These are phyloP conservation scores for Penaeus japonicus DNA, from an alignment of 1,140 invertebrate species.

Conservation along the genomic window DNA sequence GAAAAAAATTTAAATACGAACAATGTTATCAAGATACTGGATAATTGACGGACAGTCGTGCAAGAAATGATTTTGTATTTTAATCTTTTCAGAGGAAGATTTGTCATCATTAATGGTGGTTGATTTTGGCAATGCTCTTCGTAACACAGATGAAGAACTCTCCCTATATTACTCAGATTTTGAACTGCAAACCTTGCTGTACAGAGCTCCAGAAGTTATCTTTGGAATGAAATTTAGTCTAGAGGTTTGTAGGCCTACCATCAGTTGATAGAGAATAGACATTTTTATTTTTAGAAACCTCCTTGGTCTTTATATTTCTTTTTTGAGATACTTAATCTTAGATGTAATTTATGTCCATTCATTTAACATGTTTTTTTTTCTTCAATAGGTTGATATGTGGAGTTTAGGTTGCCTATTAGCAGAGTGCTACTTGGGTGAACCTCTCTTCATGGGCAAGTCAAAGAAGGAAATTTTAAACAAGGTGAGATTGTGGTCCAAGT, in stretches of 20 bases:
- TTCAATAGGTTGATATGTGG: constrained; percentile 72
- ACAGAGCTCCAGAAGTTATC: constrained; percentile 60
- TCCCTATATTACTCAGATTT: constrained; percentile 65
- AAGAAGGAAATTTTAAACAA: constrained; percentile 68
- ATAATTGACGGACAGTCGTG: not conserved
- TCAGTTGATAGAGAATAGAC: no score
- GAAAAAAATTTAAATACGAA: not conserved
- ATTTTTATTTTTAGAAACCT: no score
- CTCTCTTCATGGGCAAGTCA: constrained; percentile 73
- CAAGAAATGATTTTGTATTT: not conserved
- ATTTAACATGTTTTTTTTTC: constrained; percentile 65
- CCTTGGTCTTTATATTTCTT: not conserved
- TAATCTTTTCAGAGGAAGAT: constrained; percentile 60
- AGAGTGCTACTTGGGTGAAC: constrained; percentile 71
- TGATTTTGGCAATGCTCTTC: constrained; percentile 66
- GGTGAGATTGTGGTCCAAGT: constrained; percentile 59
- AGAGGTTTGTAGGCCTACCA: constrained; percentile 34
- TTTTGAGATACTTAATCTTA: not conserved
- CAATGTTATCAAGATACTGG: no score
- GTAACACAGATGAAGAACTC: constrained; percentile 64
- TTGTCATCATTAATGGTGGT: constrained; percentile 62
- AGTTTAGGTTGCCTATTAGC: constrained; percentile 71
- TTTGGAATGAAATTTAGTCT: constrained; percentile 58
- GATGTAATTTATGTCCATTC: constrained; percentile 60
- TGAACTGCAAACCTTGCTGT: constrained; percentile 64